Base-by-base conservation (phyloP, 1,140 invertebrate species). In the Bombus haemorrhoidalis region DNA sequence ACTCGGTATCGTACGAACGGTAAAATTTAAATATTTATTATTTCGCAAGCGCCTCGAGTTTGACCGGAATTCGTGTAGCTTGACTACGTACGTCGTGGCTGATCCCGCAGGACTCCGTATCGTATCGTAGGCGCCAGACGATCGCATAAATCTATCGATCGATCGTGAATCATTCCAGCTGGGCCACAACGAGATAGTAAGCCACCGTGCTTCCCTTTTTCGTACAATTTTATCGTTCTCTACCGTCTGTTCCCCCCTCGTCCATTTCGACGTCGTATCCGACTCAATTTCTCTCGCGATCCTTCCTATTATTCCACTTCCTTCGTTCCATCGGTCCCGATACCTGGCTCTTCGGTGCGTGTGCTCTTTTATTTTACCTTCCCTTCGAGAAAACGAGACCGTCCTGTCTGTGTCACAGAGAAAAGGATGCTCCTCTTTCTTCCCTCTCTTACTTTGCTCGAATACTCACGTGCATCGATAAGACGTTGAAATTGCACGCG, bases 11-110 rank as follows among this genome's bases (percentile, higher is more conserved):
- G 81, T 83, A 85, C 73, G 69, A 90, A 81, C 84, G 72, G 84
- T 34, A 41, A 91, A 92, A 91, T 90, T 92, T 90, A 73, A 86
- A 90, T 91, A 91, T 92, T 92, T 90, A 89, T 89, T 91, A 88
- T 86, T 85, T 85, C 78, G 80, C 84, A 62, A 66, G 34, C 66
- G 39, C 28, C 22, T 6, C 68, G 28, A 4, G 34, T 77, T 87
- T 77, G 47, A 84, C 39, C 72, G 72, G 37, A 76, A 77, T 82
- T 78, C 72, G 53, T 47, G 32, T 15, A 62, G 4, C 15, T 41
- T 18, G 47, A 28, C 25, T 0, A 22, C 74, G 28, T 28, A 9
- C 22, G 4, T 73, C 66, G 32, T 37, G 37, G 32, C 3, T 15
- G 22, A 68, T 74, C 69, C 82, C 74, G 41, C 22, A 57, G 85